Evolutionary conservation across 1,140 invertebrate genomes (phyloP).

Genomic region (Lepidurus couesii): DNA sequence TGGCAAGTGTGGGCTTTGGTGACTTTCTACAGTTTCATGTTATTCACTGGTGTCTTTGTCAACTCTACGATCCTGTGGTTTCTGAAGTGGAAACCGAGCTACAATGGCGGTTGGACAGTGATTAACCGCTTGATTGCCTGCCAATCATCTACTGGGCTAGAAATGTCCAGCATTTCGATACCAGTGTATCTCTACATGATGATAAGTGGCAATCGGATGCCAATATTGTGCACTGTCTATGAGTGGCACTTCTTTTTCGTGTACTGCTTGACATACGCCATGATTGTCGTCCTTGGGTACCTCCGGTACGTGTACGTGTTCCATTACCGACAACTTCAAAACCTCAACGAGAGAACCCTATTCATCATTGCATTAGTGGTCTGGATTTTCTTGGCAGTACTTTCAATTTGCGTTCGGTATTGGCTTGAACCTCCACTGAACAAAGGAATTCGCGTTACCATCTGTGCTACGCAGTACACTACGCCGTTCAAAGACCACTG

Average conservation of each 20-base stretch:
- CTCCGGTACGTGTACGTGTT: neutral
- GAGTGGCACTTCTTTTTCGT: neutral
- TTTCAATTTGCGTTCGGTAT: neutral
- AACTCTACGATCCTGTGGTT: neutral
- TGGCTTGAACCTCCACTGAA: neutral
- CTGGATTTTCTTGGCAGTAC: neutral
- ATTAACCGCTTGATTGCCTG: neutral
- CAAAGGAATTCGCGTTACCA: neutral
- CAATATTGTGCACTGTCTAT: neutral
- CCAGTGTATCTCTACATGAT: neutral
- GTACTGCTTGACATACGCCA: neutral
- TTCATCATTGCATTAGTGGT: neutral
- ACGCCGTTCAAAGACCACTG: neutral
- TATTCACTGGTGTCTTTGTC: neutral
- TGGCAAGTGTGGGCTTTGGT: neutral
- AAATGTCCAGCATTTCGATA: neutral
- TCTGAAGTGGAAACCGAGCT: neutral
- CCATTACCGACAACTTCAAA: neutral
- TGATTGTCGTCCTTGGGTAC: neutral
- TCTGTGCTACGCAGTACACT: neutral
- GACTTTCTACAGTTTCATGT: neutral
- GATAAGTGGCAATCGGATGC: neutral
- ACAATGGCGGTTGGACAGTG: neutral
- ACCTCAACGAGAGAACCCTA: neutral
- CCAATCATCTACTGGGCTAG: neutral